phyloP scores from a whole-genome alignment of 2,888 invertebrate genomes.

The Parapristionchus giblindavisi region DNA sequence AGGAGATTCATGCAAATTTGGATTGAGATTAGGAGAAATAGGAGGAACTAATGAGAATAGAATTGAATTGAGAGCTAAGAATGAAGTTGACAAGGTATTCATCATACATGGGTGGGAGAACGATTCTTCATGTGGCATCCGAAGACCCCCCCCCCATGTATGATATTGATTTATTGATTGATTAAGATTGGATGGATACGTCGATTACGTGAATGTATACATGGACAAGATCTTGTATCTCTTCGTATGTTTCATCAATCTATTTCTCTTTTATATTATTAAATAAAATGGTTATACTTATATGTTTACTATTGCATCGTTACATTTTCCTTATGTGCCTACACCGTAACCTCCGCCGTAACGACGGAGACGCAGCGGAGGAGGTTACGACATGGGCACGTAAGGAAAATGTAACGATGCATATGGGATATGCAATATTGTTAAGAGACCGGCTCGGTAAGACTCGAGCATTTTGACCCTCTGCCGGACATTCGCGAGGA shows the following conservation, averaged over 20 bases:
- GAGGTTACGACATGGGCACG: too few relatives aligned
- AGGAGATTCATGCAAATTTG: conserved; percentile 32
- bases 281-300: too few relatives aligned
- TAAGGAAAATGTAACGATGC: too few relatives aligned
- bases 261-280: background rate
- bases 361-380: too few relatives aligned
- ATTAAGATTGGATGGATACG: conserved; percentile 17
- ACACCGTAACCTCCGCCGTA: too few relatives aligned
- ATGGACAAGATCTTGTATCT: conserved; percentile 5
- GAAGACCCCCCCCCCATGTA: background rate
- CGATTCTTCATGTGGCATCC: background rate
- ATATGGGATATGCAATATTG: too few relatives aligned
- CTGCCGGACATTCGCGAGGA: too few relatives aligned
- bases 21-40: conserved; percentile 21
- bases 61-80: conserved; percentile 22
- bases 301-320: too few relatives aligned
- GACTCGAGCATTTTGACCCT: too few relatives aligned
- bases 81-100: conserved; percentile 28
- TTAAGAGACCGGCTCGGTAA: too few relatives aligned
- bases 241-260: background rate
- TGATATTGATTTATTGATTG: background rate
- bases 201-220: conserved; percentile 15
- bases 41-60: conserved; percentile 36
- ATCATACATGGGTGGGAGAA: background rate
- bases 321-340: too few relatives aligned